Evolutionary conservation across 2,888 invertebrate species (phyloP).

Genomic region (Rosalia funebris): DNA sequence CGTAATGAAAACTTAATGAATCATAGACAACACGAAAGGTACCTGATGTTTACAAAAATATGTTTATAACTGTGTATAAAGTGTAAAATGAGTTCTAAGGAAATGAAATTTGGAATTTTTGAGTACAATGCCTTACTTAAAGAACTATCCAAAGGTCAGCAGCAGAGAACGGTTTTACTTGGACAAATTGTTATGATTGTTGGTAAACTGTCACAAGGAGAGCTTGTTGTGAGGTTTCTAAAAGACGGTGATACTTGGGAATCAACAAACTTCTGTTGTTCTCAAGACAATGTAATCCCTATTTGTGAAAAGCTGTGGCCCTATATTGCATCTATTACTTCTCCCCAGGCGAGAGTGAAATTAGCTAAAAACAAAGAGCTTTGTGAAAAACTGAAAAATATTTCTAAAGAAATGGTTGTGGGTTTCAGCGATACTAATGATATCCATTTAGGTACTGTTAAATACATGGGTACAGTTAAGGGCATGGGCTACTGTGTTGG

Average conservation of each 20-base stretch:
- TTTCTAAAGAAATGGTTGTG: slow-evolving; percentile 59
- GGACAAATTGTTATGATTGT: slow-evolving; percentile 61
- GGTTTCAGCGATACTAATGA: slow-evolving; percentile 60
- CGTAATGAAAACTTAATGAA: not conserved
- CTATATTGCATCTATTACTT: slow-evolving; percentile 66
- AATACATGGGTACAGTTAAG: slow-evolving; percentile 67
- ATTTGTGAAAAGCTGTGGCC: slow-evolving; percentile 64
- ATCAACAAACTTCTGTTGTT: slow-evolving; percentile 54
- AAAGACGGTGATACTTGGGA: slow-evolving; percentile 60
- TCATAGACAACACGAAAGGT: not conserved
- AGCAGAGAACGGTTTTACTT: slow-evolving; percentile 57
- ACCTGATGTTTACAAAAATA: slow-evolving; percentile 21
- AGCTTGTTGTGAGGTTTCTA: slow-evolving; percentile 55
- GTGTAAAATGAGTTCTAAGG: slow-evolving; percentile 47
- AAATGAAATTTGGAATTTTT: slow-evolving; percentile 53
- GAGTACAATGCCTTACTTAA: slow-evolving; percentile 52
- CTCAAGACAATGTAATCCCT: slow-evolving; percentile 50
- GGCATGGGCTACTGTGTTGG: slow-evolving; percentile 70
- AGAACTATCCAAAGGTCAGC: slow-evolving; percentile 40
- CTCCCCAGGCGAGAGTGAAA: slow-evolving; percentile 66
- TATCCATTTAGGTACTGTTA: slow-evolving; percentile 63
- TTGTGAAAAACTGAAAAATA: slow-evolving; percentile 63
- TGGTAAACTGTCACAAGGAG: slow-evolving; percentile 42
- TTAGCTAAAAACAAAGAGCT: slow-evolving; percentile 63
- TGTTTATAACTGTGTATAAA: slow-evolving; percentile 4